Conservation (phyloP, 1,140 invertebrate species). For the Drosophila dunni region DNA sequence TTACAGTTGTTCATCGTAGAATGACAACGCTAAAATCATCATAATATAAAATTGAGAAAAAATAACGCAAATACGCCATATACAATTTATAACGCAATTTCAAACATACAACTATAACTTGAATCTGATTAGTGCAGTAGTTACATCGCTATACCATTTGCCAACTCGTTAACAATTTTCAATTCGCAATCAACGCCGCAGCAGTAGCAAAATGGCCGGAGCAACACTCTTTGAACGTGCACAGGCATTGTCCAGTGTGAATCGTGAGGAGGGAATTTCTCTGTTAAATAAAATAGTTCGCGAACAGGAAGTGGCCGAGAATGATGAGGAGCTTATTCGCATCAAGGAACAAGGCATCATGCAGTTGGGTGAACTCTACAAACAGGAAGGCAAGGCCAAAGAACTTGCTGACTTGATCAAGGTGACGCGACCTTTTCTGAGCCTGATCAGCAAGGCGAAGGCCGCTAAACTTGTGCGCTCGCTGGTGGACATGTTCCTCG, state of each 20-base stretch:
- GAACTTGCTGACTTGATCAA: conserved; percentile 97
- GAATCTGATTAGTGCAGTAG: conserved; percentile 33
- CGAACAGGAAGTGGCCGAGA: conserved; percentile 89
- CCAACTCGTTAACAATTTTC: conserved; percentile 43
- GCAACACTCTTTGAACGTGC: conserved; percentile 93
- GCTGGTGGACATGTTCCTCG: conserved; percentile 98
- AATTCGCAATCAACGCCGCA: conserved; percentile 39
- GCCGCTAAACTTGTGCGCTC: conserved; percentile 98
- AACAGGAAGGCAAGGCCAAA: conserved; percentile 96
- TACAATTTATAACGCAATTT: conserved; percentile 38
- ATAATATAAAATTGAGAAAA: conserved; percentile 50
- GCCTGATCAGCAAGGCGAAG: conserved; percentile 98
- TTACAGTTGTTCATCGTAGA: no score
- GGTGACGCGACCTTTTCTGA: conserved; percentile 96
- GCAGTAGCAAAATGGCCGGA: conserved; percentile 89
- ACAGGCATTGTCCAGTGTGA: conserved; percentile 89
- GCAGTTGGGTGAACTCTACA: conserved; percentile 94
- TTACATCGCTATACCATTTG: conserved; percentile 41
- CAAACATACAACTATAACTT: conserved; percentile 46
- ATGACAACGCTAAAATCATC: conserved; percentile 65
- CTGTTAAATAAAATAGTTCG: conserved; percentile 90
- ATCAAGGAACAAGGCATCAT: conserved; percentile 96
- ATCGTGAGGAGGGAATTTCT: conserved; percentile 89
- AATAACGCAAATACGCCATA: conserved; percentile 68
- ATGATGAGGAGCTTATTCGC: conserved; percentile 94